Percentiles rank a stretch among this genome's conserved stretches.
Conservation (phyloP, 2,113 vertebrate species). For the Ramphastos sulfuratus region DNA sequence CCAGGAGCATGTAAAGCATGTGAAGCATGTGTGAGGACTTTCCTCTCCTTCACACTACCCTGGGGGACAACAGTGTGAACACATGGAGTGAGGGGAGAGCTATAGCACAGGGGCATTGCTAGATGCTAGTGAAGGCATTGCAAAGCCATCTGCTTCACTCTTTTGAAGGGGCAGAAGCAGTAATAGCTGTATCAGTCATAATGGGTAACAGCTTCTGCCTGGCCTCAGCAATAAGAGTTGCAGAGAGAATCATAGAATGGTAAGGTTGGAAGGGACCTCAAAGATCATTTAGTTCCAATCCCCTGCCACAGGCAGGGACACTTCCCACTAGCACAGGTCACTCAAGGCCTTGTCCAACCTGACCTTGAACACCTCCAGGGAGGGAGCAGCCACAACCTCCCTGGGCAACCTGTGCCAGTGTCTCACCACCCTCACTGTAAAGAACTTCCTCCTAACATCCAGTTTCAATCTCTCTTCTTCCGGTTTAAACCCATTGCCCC, state of each 20-base stretch:
- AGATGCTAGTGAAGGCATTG: neutral
- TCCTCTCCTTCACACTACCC: neutral
- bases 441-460: too few species aligned
- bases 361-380: too few species aligned
- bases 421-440: too few species aligned
- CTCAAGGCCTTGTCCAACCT: too few species aligned
- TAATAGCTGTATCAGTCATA: neutral
- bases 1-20: neutral
- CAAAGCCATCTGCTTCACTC: neutral
- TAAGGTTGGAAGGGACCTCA: too few species aligned
- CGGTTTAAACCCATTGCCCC: too few species aligned
- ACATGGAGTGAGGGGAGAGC: fast-evolving
- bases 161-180: neutral
- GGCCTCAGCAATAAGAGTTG: neutral
- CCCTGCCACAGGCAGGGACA: too few species aligned
- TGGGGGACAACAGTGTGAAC: neutral
- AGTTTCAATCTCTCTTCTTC: too few species aligned
- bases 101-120: neutral
- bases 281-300: too few species aligned
- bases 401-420: too few species aligned
- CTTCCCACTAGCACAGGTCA: too few species aligned
- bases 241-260: neutral
- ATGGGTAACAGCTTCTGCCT: neutral
- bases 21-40: neutral
- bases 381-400: too few species aligned